Percentiles rank a stretch among this genome's conserved stretches.
phyloP scores from a whole-genome alignment of 2,888 invertebrate species.

The Flexamia atlantica region DNA sequence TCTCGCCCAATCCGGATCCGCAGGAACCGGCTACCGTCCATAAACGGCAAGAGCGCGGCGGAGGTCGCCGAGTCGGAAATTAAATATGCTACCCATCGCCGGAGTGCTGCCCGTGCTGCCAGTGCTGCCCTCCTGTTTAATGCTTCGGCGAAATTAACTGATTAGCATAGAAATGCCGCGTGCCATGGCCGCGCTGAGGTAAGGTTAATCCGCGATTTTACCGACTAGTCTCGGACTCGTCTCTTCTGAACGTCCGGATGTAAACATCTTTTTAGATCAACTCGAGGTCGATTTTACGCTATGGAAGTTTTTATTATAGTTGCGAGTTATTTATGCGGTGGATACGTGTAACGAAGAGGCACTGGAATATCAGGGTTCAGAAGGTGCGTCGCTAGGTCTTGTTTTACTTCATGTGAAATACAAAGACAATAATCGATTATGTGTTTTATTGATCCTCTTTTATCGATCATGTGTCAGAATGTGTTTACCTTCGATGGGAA shows the following conservation, averaged over 20 bases:
- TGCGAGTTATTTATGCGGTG: no score
- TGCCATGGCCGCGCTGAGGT: background rate
- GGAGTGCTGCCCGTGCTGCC: background rate
- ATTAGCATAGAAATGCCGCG: slow-evolving; percentile 29
- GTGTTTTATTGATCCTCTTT: no score
- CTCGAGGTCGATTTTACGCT: no score
- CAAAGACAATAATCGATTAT: no score
- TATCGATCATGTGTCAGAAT: no score
- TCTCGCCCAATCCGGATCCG: background rate
- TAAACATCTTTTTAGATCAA: background rate
- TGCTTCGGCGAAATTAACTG: slow-evolving; percentile 31
- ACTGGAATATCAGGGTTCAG: no score
- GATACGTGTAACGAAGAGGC: no score
- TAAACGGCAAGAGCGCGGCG: slow-evolving; percentile 3
- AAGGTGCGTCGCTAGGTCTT: no score
- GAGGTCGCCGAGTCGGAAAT: slow-evolving; percentile 13
- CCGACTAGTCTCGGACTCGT: background rate
- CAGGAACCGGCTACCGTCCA: slow-evolving; percentile 20
- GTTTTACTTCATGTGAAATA: no score
- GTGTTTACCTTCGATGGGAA: no score
- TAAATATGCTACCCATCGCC: slow-evolving; percentile 32
- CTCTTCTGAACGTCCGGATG: background rate
- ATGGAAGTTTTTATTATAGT: no score
- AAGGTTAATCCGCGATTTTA: background rate
- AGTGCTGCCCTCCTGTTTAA: background rate